These are phyloP conservation scores for Drosophila meridionalis DNA, from an alignment of 2,888 invertebrate genomes.

Conservation along the genomic window DNA sequence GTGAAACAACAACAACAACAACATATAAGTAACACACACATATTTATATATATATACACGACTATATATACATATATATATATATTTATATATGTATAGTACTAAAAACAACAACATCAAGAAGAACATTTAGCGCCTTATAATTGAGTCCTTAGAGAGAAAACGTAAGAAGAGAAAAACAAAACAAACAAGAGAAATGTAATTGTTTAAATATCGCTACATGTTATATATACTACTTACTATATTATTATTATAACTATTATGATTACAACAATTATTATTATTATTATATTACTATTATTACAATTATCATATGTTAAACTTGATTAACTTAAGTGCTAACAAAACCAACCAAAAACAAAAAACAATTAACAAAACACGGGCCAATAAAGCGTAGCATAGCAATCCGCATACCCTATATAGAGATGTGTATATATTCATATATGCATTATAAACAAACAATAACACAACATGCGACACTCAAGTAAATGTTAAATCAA, in stretches of 20 bases:
- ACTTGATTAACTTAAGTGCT: slow-evolving; percentile 54
- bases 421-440: background rate
- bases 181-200: slow-evolving; percentile 17
- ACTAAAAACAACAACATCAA: slow-evolving; percentile 10
- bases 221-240: slow-evolving; percentile 50
- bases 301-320: slow-evolving; percentile 58
- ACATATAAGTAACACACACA: slow-evolving; percentile 33
- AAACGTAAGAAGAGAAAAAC: slow-evolving; percentile 9
- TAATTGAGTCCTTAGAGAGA: slow-evolving; percentile 70
- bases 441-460: slow-evolving; percentile 4
- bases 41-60: slow-evolving; percentile 27
- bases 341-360: slow-evolving; percentile 55
- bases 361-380: slow-evolving; percentile 36
- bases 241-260: slow-evolving; percentile 22
- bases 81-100: slow-evolving; percentile 16
- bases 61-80: slow-evolving; percentile 8
- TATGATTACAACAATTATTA: slow-evolving; percentile 31
- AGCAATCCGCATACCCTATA: slow-evolving; percentile 52
- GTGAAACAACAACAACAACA: slow-evolving; percentile 32
- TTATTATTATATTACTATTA: slow-evolving; percentile 39
- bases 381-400: slow-evolving; percentile 65
- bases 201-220: slow-evolving; percentile 54
- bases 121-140: slow-evolving; percentile 68
- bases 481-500: slow-evolving; percentile 76
- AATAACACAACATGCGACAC: slow-evolving; percentile 55